Evolutionary conservation across 1,140 invertebrate species (phyloP), one percentile per base, ranked within the genome.

Genomic region (Idris sp.): DNA sequence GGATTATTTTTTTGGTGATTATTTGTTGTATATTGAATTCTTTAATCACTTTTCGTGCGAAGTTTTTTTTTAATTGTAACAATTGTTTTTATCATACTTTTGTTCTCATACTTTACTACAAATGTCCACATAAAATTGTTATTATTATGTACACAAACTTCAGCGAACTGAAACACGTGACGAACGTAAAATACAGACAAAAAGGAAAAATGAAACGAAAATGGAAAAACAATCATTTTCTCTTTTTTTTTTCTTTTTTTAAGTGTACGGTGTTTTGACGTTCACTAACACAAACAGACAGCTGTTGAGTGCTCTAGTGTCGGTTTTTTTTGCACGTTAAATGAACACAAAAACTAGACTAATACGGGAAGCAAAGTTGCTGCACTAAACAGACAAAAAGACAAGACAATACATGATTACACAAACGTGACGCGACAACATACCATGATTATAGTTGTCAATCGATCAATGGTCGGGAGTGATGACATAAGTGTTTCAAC

Each of bases 391-490:
- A 69, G 74, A 76, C 67, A 72, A 15, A 76, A 48, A 76, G 67
- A 76, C 74, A 76, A 72, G 67, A 72, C 67, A 72, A 53, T 68
- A 76, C 74, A 76, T 68, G 74, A 54, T 61, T 65, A 76, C 74
- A 72, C 56, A 67, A 67, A 76, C 26, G 62, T 76, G 74, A 76
- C 74, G 74, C 51, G 61, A 71, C 61, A 43, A 71, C 61, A 71
- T 62, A 71, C 40, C 64, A 75, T 64, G 51, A 49, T 56, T n/a
- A n/a, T 48, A 72, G 46, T 59, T 76, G 58, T 75, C 51, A 56
- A 58, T 67, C 54, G 61, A 71, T 71, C 65, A 61, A 71, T 75
- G 59, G 46, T 59, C 54, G 30, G 58, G 51, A 53, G 35, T 14
- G 51, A 59, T 51, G 68, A 64, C 44, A 58, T 40, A 59, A 53